Evolutionary conservation across 2,888 invertebrate species (phyloP).

Genomic region (Apomyelois bistriatella): DNA sequence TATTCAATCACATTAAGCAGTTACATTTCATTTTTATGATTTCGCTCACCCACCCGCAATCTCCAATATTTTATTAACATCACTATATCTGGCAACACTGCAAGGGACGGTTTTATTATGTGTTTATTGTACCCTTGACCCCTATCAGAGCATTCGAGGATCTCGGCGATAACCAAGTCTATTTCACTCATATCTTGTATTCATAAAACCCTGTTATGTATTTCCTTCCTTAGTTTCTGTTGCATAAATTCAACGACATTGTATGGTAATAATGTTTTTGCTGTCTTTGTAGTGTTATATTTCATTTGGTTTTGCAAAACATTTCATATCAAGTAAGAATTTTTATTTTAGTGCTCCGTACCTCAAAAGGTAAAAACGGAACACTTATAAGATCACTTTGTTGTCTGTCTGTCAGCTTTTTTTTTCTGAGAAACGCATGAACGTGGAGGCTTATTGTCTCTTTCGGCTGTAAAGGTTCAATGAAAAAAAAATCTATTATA

Average conservation of each 20-base stretch:
- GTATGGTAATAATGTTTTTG: conserved; percentile 8
- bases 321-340: neutral
- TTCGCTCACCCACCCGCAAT: neutral
- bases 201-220: conserved; percentile 9
- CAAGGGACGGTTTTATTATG: conserved; percentile 17
- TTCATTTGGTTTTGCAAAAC: neutral
- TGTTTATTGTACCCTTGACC: conserved; percentile 21
- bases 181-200: conserved; percentile 11
- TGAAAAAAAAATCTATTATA: too few species aligned
- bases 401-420: too few species aligned
- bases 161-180: conserved; percentile 5
- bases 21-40: neutral
- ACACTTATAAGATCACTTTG: too few species aligned
- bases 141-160: conserved; percentile 8
- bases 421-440: too few species aligned
- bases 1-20: neutral
- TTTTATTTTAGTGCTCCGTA: too few species aligned
- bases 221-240: neutral
- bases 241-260: conserved; percentile 2
- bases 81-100: conserved; percentile 8
- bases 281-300: neutral
- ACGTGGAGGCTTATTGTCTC: too few species aligned
- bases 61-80: conserved; percentile 7
- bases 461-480: too few species aligned
- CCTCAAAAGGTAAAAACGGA: too few species aligned